Percentiles rank a stretch among this genome's conserved stretches.
phyloP scores from a whole-genome alignment of 2,888 invertebrate genomes.

The Diaphora mendica region DNA sequence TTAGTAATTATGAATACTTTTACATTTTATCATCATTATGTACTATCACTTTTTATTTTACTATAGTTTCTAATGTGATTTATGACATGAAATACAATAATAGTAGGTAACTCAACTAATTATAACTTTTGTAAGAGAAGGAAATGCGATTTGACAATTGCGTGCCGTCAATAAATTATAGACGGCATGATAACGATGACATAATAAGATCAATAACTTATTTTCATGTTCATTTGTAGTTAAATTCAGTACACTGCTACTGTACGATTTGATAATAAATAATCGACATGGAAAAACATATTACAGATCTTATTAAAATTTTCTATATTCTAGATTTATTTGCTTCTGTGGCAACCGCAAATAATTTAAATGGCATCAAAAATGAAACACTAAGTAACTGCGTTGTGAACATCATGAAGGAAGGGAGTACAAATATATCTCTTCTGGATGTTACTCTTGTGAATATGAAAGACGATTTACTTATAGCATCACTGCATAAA shows the following conservation, averaged over 20 bases:
- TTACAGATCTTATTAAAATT: neutral
- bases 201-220: neutral
- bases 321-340: neutral
- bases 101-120: neutral
- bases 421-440: slow-evolving; percentile 24
- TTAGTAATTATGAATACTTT: too few species aligned
- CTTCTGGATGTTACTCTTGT: slow-evolving; percentile 7
- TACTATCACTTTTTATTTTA: neutral
- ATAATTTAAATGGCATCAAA: neutral
- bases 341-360: neutral
- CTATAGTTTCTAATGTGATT: neutral
- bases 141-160: neutral
- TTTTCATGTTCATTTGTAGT: neutral
- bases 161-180: neutral
- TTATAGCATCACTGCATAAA: slow-evolving; percentile 41
- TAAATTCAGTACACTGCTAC: neutral
- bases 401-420: slow-evolving; percentile 39
- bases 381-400: slow-evolving; percentile 34
- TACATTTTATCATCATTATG: too few species aligned
- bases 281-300: neutral
- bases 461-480: neutral
- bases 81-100: too few species aligned
- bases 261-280: too few species aligned
- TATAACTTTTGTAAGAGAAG: neutral
- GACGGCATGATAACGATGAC: neutral